Conservation (phyloP, 92 coral and sea anemone species). For the Plumapathes pennacea region DNA sequence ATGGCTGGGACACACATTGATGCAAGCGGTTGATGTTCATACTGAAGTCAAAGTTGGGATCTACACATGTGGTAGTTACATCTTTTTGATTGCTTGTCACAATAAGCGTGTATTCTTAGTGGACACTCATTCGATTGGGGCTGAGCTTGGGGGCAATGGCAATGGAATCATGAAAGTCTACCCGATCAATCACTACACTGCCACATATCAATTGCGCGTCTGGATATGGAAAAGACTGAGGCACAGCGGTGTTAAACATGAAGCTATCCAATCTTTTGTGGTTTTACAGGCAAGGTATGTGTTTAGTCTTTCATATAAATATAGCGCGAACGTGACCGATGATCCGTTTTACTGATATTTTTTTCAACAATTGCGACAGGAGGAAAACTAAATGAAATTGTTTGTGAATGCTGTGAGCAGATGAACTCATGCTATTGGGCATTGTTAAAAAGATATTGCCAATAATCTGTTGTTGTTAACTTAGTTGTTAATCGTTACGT, state of each 20-base stretch:
- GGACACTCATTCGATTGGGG: conserved; percentile 29
- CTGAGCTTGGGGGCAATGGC: conserved; percentile 30
- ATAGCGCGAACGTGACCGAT: too few species aligned
- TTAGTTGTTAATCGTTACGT: too few species aligned
- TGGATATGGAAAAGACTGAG: conserved; percentile 24
- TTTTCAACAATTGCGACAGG: conserved; percentile 13
- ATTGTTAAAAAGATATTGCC: too few species aligned
- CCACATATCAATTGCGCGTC: not conserved
- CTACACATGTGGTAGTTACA: conserved; percentile 32
- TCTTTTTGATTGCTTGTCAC: conserved; percentile 25
- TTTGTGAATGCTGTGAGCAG: not conserved
- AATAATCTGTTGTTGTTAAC: too few species aligned
- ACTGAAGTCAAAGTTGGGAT: conserved; percentile 1
- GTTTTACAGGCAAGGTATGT: not conserved
- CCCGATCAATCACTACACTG: conserved; percentile 1
- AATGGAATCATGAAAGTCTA: conserved; percentile 34
- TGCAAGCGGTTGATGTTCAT: not conserved
- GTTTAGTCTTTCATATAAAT: conserved; percentile 1
- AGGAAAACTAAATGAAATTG: not conserved
- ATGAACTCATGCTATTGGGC: too few species aligned
- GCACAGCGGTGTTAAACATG: not conserved
- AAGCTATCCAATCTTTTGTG: not conserved
- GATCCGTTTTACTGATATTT: not conserved
- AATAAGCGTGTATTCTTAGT: conserved; percentile 5
- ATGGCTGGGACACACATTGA: conserved; percentile 4